A percentile compares a stretch with the other conserved stretches of the same genome.
These are phyloP conservation scores for Vulpes vulpes DNA, from an alignment of 2,113 vertebrate species.

Conservation along the genomic window DNA sequence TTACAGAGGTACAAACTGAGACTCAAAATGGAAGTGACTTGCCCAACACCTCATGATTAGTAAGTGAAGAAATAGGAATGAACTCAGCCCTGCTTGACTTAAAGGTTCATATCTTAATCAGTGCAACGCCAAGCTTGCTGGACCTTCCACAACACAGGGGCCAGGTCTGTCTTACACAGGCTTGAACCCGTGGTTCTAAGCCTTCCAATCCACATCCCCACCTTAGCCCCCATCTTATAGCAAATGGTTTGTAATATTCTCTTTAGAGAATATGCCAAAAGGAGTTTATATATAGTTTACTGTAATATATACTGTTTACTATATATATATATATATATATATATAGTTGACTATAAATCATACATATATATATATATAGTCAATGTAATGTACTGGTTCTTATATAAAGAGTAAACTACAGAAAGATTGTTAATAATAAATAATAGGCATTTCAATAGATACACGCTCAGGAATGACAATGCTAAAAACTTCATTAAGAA, in stretches of 20 bases:
- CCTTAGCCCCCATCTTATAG: neutral
- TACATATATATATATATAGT: neutral
- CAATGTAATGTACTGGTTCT: neutral
- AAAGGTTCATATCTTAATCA: neutral
- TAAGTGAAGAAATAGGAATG: neutral
- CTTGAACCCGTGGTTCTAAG: neutral
- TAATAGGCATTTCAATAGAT: neutral
- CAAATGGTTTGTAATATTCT: neutral
- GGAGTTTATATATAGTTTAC: neutral
- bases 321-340: neutral
- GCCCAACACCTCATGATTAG: neutral
- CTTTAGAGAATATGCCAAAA: neutral
- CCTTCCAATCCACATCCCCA: neutral
- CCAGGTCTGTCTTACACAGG: neutral
- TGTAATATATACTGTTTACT: neutral
- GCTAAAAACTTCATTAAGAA: neutral
- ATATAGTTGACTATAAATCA: neutral
- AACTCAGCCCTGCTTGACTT: neutral
- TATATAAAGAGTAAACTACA: neutral
- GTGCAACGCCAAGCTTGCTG: neutral
- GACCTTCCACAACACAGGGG: neutral
- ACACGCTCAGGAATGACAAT: neutral
- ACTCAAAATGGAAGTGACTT: neutral
- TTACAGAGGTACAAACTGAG: neutral
- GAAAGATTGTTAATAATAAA: neutral